These are phyloP conservation scores for Micrasema longulum DNA, from an alignment of 1,140 invertebrate species.

Conservation along the genomic window DNA sequence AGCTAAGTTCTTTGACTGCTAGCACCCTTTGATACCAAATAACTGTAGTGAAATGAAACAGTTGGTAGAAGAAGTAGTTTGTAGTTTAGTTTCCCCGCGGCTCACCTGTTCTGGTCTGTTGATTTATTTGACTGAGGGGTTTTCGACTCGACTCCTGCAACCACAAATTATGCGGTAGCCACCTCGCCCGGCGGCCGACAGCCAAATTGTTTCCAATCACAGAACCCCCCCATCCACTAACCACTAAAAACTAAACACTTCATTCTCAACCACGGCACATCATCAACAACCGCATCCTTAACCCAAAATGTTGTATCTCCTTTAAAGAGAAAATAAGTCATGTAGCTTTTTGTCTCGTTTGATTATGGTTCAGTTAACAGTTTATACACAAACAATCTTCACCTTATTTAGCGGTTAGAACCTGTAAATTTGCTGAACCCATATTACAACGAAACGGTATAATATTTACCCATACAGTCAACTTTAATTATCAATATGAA, in stretches of 20 bases:
- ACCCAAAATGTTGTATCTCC: too few species aligned
- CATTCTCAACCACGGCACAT: constrained; percentile 10
- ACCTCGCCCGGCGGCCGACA: constrained; percentile 45
- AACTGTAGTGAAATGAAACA: background rate
- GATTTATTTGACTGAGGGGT: constrained; percentile 47
- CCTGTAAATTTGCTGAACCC: too few species aligned
- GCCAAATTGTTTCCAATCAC: constrained; percentile 50
- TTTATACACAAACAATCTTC: too few species aligned
- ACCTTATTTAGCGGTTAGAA: too few species aligned
- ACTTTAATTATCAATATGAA: too few species aligned
- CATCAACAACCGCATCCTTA: background rate
- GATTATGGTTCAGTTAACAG: too few species aligned
- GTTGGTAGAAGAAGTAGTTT: too few species aligned
- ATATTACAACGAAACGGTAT: too few species aligned
- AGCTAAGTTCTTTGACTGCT: too few species aligned
- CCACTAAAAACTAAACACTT: constrained; percentile 24
- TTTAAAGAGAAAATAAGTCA: too few species aligned
- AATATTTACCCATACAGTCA: too few species aligned
- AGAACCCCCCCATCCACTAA: background rate
- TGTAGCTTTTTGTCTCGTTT: too few species aligned
- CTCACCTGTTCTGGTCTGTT: constrained; percentile 37
- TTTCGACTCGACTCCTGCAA: constrained; percentile 47
- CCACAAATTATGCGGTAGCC: constrained; percentile 53
- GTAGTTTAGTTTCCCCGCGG: background rate
- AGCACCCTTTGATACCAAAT: background rate